A percentile compares a stretch with the other conserved stretches of the same genome.
Conservation (phyloP, 2,888 invertebrate species). For the Acanthoscelides obtectus region DNA sequence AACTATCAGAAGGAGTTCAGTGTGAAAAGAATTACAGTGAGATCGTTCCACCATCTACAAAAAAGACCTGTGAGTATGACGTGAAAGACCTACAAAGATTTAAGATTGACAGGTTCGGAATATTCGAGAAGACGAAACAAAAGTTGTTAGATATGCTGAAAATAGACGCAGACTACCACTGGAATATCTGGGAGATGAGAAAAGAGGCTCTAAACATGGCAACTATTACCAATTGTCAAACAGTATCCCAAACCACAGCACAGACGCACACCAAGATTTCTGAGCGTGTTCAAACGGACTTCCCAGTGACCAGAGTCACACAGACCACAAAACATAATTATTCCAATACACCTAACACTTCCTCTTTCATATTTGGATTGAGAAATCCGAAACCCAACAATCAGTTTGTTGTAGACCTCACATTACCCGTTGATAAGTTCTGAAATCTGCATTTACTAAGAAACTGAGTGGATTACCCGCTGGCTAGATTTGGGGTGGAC, state of each 20-base stretch:
- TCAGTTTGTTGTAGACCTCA: slow-evolving; percentile 51
- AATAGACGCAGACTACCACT: slow-evolving; percentile 66
- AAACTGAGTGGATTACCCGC: neutral
- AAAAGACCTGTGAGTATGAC: neutral
- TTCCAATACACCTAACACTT: slow-evolving; percentile 42
- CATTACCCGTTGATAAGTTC: slow-evolving; percentile 27
- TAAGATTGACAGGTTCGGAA: neutral
- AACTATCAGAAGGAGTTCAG: neutral
- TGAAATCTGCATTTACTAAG: neutral
- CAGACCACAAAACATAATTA: slow-evolving; percentile 50
- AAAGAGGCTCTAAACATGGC: slow-evolving; percentile 61
- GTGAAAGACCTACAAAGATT: neutral
- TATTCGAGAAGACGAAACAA: neutral
- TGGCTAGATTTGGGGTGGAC: neutral
- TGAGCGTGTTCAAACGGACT: slow-evolving; percentile 57
- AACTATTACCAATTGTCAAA: slow-evolving; percentile 56
- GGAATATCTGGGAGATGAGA: slow-evolving; percentile 84
- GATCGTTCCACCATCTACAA: neutral
- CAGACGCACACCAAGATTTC: slow-evolving; percentile 60
- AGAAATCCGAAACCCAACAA: slow-evolving; percentile 53
- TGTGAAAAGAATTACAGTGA: neutral
- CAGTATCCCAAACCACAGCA: slow-evolving; percentile 66
- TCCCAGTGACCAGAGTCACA: slow-evolving; percentile 44
- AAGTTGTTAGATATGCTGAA: slow-evolving; percentile 34
- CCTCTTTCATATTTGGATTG: slow-evolving; percentile 55